Evolutionary conservation across 2,797 vertebrate species (phyloP), one percentile per base, ranked within the genome.

Genomic region (Crax fasciolata): DNA sequence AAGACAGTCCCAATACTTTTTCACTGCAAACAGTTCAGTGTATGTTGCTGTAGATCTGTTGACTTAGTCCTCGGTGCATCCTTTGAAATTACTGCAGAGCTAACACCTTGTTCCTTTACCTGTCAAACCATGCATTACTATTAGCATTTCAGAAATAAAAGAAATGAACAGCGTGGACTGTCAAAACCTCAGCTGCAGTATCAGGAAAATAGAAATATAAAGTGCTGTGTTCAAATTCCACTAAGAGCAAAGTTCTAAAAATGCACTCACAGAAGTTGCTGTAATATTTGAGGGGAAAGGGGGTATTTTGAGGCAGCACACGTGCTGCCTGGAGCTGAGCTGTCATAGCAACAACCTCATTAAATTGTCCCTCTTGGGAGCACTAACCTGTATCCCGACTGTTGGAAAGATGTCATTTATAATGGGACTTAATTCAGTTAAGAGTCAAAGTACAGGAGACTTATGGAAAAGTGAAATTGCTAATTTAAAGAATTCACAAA

Each of bases 301-400:
- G 81, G 89, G 61, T 89, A 93, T 91, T 96, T 80, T 4, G 3
- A 95, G 94, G 66, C 54, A 94, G 85, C 95, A 95, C 79, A 8
- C 57, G 78, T 57, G 17, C 90, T 16, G 57, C 75, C 94, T 92
- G 88, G 75, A 94, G 65, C 86, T 91, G 94, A 96, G 93, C 97
- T 97, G 96, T 97, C 96, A 97, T 95, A 93, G 97, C 90, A 97
- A 98, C 95, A 97, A 96, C 74, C 88, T 98, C 96, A 97, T 97
- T 97, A 97, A 91, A 92, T 80, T 44, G 85, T 32, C 68, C 89
- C 93, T 96, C 81, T 48, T 65, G 85, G 82, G 93, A 98, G 63
- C 74, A 6, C 67, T 94, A 97, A 96, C 95, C 93, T 96, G 95
- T 83, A 97, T 96, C 96, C 87, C 39, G 10, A 93, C 68, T 95